Conservation (phyloP, 2,888 invertebrate species). For the Ochropacha duplaris region DNA sequence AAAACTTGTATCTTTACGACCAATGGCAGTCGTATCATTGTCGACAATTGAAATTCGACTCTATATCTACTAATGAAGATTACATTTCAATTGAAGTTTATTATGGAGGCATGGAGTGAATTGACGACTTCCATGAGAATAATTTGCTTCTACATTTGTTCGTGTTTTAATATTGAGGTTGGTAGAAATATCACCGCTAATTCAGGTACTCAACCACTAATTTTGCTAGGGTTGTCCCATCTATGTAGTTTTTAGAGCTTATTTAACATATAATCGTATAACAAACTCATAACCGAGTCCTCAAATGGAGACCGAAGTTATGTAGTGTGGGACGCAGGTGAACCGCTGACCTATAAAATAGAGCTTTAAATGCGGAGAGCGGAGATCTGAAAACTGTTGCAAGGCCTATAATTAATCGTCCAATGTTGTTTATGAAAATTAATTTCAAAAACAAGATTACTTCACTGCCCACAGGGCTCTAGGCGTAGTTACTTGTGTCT, state of each 20-base stretch:
- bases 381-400: too few relatives aligned
- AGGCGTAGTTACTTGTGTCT: too few relatives aligned
- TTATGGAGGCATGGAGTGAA: slow-evolving; percentile 5
- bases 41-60: slow-evolving; percentile 38
- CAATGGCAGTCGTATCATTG: slow-evolving; percentile 46
- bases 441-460: too few relatives aligned
- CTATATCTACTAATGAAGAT: slow-evolving; percentile 16
- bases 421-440: too few relatives aligned
- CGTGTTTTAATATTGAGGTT: background rate
- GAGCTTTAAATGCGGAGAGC: too few relatives aligned
- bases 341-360: too few relatives aligned
- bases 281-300: background rate
- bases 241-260: background rate
- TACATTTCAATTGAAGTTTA: slow-evolving; percentile 16
- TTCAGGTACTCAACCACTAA: background rate
- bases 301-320: too few relatives aligned
- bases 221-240: background rate
- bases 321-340: too few relatives aligned
- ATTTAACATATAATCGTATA: background rate
- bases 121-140: slow-evolving; percentile 16
- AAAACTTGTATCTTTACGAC: slow-evolving; percentile 60
- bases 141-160: slow-evolving; percentile 1
- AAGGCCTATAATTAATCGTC: too few relatives aligned
- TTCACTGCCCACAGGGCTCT: too few relatives aligned
- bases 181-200: slow-evolving; percentile 1